Evolutionary conservation across 2,113 vertebrate species (phyloP), one percentile per base, ranked within the genome.

Genomic region (Lampris incognitus): DNA sequence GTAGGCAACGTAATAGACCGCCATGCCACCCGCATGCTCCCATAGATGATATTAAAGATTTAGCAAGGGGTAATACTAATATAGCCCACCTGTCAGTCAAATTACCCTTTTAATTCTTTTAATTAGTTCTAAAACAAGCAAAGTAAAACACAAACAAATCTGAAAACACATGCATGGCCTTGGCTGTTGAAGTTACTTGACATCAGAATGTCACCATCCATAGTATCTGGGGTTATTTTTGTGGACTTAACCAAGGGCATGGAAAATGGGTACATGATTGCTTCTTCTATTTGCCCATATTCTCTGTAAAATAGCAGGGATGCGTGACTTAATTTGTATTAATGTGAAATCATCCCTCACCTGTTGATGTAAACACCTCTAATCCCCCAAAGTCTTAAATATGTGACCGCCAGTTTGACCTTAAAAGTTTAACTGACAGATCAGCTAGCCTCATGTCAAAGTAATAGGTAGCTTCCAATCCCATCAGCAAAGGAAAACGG

Each of bases 381-480:
- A 74, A 85, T 67, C 66, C 67, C 57, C 61, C 54, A 62, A 64
- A 75, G 58, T 48, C 49, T 42, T 63, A 74, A 86, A 59, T 59
- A 69, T 63, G 49, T 81, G 84, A 84, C 76, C 87, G 54, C 48
- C 24, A 67, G 39, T 0, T 0, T 24, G 70, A 87, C 80, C 82
- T 66, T 5, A 6, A 24, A 38, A 3, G 66, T 40, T 60, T 81
- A 54, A 72, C 42, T 62, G 77, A 83, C 49, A 61, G 63, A 60
- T 73, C 79, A 76, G 59, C n/a, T 1, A 60, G 65, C n/a, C 50
- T 55, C 4, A 36, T 44, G 44, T 84, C 69, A 76, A 51, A 57
- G 56, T 72, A 83, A 85, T 66, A 76, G 78, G 76, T 65, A 65
- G 6, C 78, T 71, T 84, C 67, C 82, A 83, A 72, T 85, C 42